Conservation (phyloP, 2,888 invertebrate genomes). For the Nephrotoma flavescens region DNA sequence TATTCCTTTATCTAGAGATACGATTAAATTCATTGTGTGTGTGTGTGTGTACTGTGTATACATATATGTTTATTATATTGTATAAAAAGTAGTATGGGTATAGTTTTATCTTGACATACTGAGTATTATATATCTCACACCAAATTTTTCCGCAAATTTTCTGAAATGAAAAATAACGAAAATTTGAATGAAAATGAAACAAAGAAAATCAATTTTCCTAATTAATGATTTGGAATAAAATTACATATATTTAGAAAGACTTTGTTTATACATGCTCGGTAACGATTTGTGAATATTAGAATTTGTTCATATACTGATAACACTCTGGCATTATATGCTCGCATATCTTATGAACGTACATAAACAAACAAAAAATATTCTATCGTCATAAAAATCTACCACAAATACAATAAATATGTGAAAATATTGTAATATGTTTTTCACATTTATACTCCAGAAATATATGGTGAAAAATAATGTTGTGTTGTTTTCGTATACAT, state of each 20-base stretch:
- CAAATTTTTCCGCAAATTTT: not conserved
- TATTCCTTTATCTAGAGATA: not conserved
- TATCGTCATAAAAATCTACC: not conserved
- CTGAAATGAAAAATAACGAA: not conserved
- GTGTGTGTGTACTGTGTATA: not conserved
- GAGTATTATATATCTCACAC: not conserved
- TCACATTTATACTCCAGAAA: not conserved
- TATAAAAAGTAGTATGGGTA: not conserved
- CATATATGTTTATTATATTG: not conserved
- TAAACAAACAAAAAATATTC: not conserved
- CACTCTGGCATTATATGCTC: not conserved
- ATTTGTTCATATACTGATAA: not conserved
- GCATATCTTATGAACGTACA: not conserved
- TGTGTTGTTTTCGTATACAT: not conserved
- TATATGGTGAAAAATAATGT: not conserved
- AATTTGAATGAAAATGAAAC: not conserved
- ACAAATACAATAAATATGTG: not conserved
- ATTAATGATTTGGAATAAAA: not conserved
- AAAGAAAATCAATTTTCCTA: not conserved
- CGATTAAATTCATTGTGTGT: not conserved
- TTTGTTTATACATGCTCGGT: not conserved
- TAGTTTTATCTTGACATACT: not conserved
- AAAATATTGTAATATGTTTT: not conserved
- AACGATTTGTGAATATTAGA: not conserved
- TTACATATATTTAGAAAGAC: not conserved